Base-by-base conservation (phyloP, 1,140 invertebrate genomes). In the Oreohelix idahoensis region DNA sequence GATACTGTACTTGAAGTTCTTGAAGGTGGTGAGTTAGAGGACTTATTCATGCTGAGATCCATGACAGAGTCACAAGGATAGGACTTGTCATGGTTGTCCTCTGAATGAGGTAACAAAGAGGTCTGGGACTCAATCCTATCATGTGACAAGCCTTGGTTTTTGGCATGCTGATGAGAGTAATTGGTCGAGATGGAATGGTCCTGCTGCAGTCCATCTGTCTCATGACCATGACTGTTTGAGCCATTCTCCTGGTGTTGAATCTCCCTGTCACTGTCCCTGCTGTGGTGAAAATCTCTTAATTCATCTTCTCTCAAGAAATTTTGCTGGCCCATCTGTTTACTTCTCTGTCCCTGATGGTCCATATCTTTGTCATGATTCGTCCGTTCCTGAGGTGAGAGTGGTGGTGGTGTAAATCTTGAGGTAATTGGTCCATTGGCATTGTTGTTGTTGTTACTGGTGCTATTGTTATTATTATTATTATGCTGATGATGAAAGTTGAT, bases 41-140 rank as follows among this genome's bases (percentile, higher is more conserved):
- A 86, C 81, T 90, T 91, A 82, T 87, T 88, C 42, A 91, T 84
- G 79, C 90, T 89, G 71, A 91, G 87, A 83, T 91, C 90, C 85
- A 91, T 91, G 35, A 90, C 88, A 66, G 85, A 87, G 82, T 90
- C 89, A 66, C 84, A 85, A 35, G 81, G 83, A 76, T 80, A 80
- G 63, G 84, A 74, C 38, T 86, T 91, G 90, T 76, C 89, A 91
- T 66, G 85, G 81, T 81, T 89, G 88, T 81, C 86, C 78, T 85
- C 90, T 89, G 1, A 87, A 90, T 20, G 89, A 90, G 29, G 87
- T 78, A 83, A 89, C 90, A 0, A 89, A 88, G 78, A n/a, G 5
- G 70, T 36, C 26, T 42, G 35, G 5, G 70, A 17, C 35, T 73
- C 70, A 5, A 36, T 73, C 35, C 17, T 36, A 15, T 73, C 70